phyloP scores from a whole-genome alignment of 2,797 vertebrate species.

The Neomorphus geoffroyi region DNA sequence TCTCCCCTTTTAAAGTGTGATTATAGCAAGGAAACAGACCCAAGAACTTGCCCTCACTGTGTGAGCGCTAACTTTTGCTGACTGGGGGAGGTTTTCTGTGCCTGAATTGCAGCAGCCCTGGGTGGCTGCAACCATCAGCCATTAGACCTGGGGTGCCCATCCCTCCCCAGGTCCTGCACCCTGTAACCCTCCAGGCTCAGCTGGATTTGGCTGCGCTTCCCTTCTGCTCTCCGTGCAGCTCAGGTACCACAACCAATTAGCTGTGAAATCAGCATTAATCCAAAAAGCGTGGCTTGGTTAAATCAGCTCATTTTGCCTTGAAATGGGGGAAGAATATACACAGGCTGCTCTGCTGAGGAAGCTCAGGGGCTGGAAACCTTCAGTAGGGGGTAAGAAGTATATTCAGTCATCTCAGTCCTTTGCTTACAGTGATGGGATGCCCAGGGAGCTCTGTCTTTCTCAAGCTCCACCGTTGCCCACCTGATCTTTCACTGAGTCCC shows the following conservation, averaged over 20 bases:
- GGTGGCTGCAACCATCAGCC: no score
- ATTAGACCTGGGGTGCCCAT: background rate
- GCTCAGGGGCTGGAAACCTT: background rate
- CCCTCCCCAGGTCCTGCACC: rapidly evolving
- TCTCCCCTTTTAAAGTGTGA: background rate
- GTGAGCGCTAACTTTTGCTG: background rate
- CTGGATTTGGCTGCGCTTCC: background rate
- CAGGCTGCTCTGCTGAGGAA: background rate
- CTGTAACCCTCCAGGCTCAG: background rate
- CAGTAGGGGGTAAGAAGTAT: background rate
- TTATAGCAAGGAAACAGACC: background rate
- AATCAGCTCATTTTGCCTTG: background rate
- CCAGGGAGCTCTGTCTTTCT: background rate
- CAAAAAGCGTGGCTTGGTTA: rapidly evolving
- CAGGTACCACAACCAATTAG: background rate
- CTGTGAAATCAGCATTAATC: background rate
- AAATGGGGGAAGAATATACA: background rate
- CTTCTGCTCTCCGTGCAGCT: background rate
- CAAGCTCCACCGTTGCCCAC: background rate
- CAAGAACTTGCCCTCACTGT: background rate
- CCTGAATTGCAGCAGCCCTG: no score
- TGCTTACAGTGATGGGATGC: background rate
- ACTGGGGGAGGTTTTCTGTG: background rate
- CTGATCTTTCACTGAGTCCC: background rate
- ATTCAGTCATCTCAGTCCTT: background rate